Evolutionary conservation across 2,113 vertebrate species (phyloP).

Genomic region (Passer montanus): DNA sequence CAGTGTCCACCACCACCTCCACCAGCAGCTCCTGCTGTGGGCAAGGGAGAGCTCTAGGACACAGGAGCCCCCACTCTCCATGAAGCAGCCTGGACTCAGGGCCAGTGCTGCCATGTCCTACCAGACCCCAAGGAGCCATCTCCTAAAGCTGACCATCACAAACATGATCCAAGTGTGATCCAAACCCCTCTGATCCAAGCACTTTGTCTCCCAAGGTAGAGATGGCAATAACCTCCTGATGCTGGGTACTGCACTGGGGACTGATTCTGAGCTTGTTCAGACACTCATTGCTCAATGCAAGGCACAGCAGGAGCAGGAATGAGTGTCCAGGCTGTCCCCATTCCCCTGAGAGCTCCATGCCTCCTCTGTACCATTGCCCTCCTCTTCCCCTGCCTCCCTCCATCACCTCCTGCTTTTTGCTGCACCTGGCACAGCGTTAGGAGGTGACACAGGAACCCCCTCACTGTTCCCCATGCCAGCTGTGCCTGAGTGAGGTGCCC

Average conservation of each 20-base stretch:
- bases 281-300: background rate
- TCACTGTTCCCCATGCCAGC: background rate
- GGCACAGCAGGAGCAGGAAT: background rate
- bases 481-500: background rate
- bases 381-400: background rate
- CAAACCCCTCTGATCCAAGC: background rate
- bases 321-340: background rate
- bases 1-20: background rate
- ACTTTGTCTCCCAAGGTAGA: background rate
- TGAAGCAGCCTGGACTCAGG: background rate
- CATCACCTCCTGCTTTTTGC: background rate
- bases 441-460: background rate
- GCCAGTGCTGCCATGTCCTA: background rate
- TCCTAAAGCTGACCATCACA: background rate
- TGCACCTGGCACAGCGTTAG: background rate
- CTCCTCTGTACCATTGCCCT: background rate
- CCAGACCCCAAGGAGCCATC: background rate
- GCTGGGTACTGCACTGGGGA: background rate
- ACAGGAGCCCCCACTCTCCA: background rate
- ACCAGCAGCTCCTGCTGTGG: background rate
- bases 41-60: background rate
- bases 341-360: background rate
- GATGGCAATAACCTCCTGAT: background rate
- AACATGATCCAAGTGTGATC: background rate
- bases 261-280: background rate